A percentile compares a stretch with the other conserved stretches of the same genome.
Evolutionary conservation across 2,888 invertebrate species (phyloP).

Genomic region (Eutolmus rufibarbis): DNA sequence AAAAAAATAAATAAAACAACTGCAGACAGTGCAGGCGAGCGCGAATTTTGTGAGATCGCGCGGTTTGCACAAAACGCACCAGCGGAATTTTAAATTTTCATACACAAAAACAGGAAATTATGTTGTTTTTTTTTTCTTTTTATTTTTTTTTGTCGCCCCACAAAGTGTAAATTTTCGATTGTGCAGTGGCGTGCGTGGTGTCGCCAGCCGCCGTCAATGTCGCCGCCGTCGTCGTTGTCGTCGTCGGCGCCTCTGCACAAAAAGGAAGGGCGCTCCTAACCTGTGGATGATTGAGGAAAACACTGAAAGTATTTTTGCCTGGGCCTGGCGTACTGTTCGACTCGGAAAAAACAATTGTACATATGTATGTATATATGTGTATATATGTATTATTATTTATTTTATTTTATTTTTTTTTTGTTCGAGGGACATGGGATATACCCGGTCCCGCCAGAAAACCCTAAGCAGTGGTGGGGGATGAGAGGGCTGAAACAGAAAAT

Average conservation of each 20-base stretch:
- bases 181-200: background rate
- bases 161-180: too few relatives aligned
- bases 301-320: background rate
- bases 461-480: background rate
- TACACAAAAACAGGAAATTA: too few relatives aligned
- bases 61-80: too few relatives aligned
- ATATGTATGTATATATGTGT: too few relatives aligned
- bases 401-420: too few relatives aligned
- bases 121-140: too few relatives aligned
- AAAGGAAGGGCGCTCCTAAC: background rate
- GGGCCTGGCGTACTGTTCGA: background rate
- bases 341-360: background rate
- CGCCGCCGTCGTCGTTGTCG: background rate
- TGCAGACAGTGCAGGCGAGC: too few relatives aligned
- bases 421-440: background rate
- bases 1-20: too few relatives aligned
- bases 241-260: background rate
- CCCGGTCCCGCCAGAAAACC: background rate
- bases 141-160: too few relatives aligned
- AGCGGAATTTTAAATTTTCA: too few relatives aligned
- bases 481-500: background rate
- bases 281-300: background rate
- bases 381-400: too few relatives aligned
- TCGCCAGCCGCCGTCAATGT: background rate
- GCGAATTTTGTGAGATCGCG: too few relatives aligned